Percentiles rank a stretch among this genome's conserved stretches.
phyloP scores from a whole-genome alignment of 2,888 invertebrate genomes.

The Lomographa bimaculata region DNA sequence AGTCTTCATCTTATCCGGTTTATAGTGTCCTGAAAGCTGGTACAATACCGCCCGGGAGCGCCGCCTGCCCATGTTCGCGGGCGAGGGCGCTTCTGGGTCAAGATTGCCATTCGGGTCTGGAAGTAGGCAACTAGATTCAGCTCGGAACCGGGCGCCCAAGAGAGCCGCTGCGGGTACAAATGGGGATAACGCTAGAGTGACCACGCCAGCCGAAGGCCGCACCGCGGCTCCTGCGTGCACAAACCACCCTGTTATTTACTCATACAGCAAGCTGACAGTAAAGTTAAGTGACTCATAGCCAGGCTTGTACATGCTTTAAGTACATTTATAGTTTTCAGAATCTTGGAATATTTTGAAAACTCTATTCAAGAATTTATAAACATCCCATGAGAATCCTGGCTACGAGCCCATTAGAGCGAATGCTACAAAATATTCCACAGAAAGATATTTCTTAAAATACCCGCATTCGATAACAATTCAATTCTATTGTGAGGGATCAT shows the following conservation, averaged over 20 bases:
- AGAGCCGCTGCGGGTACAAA: slow-evolving; percentile 89
- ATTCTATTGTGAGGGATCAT: not conserved
- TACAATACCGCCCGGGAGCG: slow-evolving; percentile 97
- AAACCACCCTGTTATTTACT: slow-evolving; percentile 78
- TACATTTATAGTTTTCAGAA: too few species aligned
- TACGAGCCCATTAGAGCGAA: slow-evolving; percentile 16
- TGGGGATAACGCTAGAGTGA: slow-evolving; percentile 85
- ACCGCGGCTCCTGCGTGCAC: slow-evolving; percentile 82
- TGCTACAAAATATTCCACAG: slow-evolving; percentile 15
- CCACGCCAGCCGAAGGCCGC: slow-evolving; percentile 84
- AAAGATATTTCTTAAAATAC: slow-evolving; percentile 16
- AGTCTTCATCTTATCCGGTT: slow-evolving; percentile 95
- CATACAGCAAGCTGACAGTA: slow-evolving; percentile 6
- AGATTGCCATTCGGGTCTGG: slow-evolving; percentile 92
- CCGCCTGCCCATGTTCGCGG: slow-evolving; percentile 95
- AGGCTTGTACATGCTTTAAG: too few species aligned
- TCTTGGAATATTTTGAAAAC: too few species aligned
- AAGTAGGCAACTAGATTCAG: slow-evolving; percentile 91
- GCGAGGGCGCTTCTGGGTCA: slow-evolving; percentile 91
- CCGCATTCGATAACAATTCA: slow-evolving; percentile 1
- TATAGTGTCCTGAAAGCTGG: slow-evolving; percentile 98
- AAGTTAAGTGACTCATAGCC: slow-evolving; percentile 28
- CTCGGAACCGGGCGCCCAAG: slow-evolving; percentile 90
- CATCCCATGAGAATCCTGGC: slow-evolving; percentile 8
- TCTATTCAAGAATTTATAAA: too few species aligned